Percentiles rank a stretch among this genome's conserved stretches.
phyloP scores from a whole-genome alignment of 2,797 vertebrate genomes.

The Alosa sapidissima region DNA sequence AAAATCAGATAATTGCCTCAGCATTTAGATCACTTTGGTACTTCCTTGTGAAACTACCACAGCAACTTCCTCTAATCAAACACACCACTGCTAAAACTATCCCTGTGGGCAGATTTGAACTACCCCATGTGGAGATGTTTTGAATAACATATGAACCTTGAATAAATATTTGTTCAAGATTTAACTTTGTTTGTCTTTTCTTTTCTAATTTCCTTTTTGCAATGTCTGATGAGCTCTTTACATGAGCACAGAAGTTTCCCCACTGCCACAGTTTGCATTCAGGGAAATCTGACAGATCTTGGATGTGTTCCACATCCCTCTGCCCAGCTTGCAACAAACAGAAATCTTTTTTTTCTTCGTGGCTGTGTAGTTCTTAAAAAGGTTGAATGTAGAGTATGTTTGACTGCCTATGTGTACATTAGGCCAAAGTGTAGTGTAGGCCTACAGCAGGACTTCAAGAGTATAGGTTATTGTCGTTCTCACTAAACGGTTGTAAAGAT shows the following conservation, averaged over 20 bases:
- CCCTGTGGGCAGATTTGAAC: not conserved
- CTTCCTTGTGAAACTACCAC: not conserved
- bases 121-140: conserved; percentile 11
- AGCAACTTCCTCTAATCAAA: not conserved
- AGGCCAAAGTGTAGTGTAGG: too few relatives aligned
- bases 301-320: too few relatives aligned
- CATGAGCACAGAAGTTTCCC: not conserved
- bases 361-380: not conserved
- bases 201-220: not conserved
- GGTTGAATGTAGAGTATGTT: too few relatives aligned
- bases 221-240: not conserved
- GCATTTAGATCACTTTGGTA: not conserved
- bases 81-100: not conserved
- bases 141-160: not conserved
- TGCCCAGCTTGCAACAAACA: too few relatives aligned
- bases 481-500: not conserved
- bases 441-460: not conserved
- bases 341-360: not conserved
- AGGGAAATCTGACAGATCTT: too few relatives aligned
- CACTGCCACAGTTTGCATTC: not conserved
- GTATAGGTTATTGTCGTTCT: not conserved
- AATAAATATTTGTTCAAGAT: conserved; percentile 16
- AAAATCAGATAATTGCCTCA: not conserved
- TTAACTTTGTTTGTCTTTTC: not conserved
- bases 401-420: too few relatives aligned